Evolutionary conservation across 2,113 vertebrate species (phyloP), one percentile per base, ranked within the genome.

Genomic region (Amia ocellicauda): DNA sequence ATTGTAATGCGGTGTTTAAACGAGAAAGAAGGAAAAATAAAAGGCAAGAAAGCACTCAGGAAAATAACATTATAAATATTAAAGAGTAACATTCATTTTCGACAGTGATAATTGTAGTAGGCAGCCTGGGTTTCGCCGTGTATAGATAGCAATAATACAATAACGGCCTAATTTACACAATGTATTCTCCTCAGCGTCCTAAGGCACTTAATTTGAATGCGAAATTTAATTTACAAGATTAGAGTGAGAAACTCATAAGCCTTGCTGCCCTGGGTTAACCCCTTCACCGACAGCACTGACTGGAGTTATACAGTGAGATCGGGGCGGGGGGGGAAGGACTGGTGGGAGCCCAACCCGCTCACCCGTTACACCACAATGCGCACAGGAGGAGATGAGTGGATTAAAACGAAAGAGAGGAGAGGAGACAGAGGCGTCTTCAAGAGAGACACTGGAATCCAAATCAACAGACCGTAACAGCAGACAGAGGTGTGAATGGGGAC

Each of bases 1-100:
- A 54, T 42, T 26, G 27, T 54, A 28, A 40, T 56, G 62, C 31
- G 20, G 31, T 36, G 31, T 36, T 36, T 5, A 23, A 36, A 50
- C 2, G 17, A 4, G 31, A 24, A 36, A 27, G 59, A 45, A 11
- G 58, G 17, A 26, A 24, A 9, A 24, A 26, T 11, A 23, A 23
- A 2, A 2, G 20, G 22, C 3, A 24, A 58, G 23, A 41, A 68
- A 47, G 19, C 13, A 19, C 13, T 28, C 11, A 51, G 4, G 17
- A 45, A 49, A 36, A 23, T 49, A 53, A 27, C 40, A 69, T 5
- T 29, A 47, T 42, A 56, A 64, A 68, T 47, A 64, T 28, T 60
- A 53, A 49, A 53, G 27, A 29, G 64, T 7, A 64, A 27, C 29
- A 36, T 36, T 36, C 52, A 29, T 50, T 41, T 63, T 63, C 49